Conservation (phyloP, 2,113 vertebrate species). For the Phalacrocorax brasilianus region DNA sequence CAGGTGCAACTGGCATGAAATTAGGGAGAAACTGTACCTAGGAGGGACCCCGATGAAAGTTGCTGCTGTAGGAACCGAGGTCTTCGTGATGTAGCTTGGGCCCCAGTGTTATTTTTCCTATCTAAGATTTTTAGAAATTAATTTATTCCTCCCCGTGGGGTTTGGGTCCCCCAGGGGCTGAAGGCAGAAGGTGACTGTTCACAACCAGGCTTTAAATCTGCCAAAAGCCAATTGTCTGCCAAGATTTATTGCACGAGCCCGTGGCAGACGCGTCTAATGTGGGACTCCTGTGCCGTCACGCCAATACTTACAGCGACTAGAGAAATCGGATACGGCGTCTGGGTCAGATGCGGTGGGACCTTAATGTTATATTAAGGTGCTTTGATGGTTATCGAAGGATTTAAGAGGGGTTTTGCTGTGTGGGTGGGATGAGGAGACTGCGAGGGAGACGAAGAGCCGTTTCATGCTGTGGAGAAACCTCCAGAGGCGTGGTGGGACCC, state of each 20-base stretch:
- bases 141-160: neutral
- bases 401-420: neutral
- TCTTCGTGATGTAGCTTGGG: neutral
- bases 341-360: neutral
- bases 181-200: neutral
- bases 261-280: neutral
- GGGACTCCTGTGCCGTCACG: neutral
- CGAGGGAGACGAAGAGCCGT: neutral
- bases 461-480: neutral
- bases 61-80: neutral
- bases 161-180: neutral
- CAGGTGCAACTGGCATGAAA: no score
- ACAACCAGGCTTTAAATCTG: neutral
- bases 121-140: neutral
- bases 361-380: neutral
- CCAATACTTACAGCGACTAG: neutral
- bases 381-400: neutral
- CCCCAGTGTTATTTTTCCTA: neutral
- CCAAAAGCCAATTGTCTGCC: neutral
- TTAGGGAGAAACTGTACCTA: no score
- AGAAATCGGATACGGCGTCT: neutral
- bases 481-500: neutral
- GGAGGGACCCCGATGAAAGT: neutral
- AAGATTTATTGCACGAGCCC: neutral
- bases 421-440: neutral